Evolutionary conservation across 2,888 invertebrate species (phyloP).

Genomic region (Unio pictorum): DNA sequence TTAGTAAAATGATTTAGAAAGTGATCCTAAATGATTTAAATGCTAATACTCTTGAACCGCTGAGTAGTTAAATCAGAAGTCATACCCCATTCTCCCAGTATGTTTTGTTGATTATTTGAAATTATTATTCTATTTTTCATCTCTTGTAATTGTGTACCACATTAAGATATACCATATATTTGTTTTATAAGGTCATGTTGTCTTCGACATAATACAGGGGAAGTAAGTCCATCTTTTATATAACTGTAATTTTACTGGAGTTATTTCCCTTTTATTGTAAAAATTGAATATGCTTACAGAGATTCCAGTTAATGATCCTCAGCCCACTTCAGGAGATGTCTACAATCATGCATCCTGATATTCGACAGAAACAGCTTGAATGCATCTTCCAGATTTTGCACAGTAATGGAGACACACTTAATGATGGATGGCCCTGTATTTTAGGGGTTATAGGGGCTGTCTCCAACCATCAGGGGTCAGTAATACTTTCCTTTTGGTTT

Average conservation of each 20-base stretch:
- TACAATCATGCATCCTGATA: conserved; percentile 91
- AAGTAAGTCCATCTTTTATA: no score
- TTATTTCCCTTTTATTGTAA: conserved; percentile 1
- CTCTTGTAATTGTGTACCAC: no score
- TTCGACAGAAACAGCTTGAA: conserved; percentile 93
- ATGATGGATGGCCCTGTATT: conserved; percentile 95
- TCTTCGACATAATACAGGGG: no score
- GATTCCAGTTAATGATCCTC: conserved; percentile 87
- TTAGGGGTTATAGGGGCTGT: conserved; percentile 96
- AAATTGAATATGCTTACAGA: conserved; percentile 70
- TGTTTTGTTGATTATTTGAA: no score
- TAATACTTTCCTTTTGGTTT: neutral
- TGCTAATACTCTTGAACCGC: no score
- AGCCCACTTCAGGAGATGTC: conserved; percentile 94
- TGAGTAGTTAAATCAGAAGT: no score
- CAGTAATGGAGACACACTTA: conserved; percentile 91
- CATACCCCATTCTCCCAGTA: no score
- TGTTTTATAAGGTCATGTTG: no score
- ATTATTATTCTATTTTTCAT: no score
- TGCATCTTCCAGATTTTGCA: conserved; percentile 94
- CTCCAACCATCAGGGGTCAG: conserved; percentile 89
- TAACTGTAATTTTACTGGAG: neutral
- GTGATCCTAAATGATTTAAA: no score
- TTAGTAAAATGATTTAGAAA: no score
- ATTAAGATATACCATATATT: no score